A percentile compares a stretch with the other conserved stretches of the same genome.
phyloP scores from a whole-genome alignment of 2,888 invertebrate genomes.

The Helicoverpa assulta region DNA sequence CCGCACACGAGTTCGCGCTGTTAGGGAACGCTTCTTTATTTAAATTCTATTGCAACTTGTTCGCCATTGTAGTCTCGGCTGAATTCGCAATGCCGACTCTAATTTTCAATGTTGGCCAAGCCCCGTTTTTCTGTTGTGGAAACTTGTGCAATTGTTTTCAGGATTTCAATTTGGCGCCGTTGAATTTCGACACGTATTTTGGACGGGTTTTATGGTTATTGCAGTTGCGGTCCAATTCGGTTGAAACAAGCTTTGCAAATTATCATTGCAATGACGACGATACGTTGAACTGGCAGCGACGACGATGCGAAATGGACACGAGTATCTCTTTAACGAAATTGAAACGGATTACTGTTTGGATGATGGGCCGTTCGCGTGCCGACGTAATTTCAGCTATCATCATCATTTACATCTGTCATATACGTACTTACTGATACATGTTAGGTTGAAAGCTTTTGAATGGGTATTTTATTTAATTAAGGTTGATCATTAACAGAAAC shows the following conservation, averaged over 20 bases:
- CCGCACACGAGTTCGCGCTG: constrained; percentile 84
- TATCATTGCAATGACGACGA: constrained; percentile 71
- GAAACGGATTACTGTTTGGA: constrained; percentile 77
- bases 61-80: constrained; percentile 85
- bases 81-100: constrained; percentile 82
- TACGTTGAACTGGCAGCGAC: constrained; percentile 65
- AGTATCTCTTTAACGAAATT: constrained; percentile 77
- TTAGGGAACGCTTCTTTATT: constrained; percentile 88
- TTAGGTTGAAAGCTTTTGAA: constrained; percentile 57
- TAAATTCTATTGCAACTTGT: constrained; percentile 90
- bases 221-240: constrained; percentile 78
- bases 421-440: constrained; percentile 50
- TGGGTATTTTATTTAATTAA: constrained; percentile 42
- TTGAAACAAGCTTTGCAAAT: constrained; percentile 77
- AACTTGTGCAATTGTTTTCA: constrained; percentile 76
- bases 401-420: constrained; percentile 73
- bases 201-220: constrained; percentile 75
- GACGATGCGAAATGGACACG: constrained; percentile 71
- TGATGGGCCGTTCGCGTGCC: constrained; percentile 82
- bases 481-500: constrained; percentile 24
- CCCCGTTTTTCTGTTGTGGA: constrained; percentile 69
- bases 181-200: constrained; percentile 71
- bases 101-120: constrained; percentile 80
- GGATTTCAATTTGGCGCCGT: constrained; percentile 74
- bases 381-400: constrained; percentile 71